Conservation (phyloP, 2,888 invertebrate genomes). For the Brachyptera risi region DNA sequence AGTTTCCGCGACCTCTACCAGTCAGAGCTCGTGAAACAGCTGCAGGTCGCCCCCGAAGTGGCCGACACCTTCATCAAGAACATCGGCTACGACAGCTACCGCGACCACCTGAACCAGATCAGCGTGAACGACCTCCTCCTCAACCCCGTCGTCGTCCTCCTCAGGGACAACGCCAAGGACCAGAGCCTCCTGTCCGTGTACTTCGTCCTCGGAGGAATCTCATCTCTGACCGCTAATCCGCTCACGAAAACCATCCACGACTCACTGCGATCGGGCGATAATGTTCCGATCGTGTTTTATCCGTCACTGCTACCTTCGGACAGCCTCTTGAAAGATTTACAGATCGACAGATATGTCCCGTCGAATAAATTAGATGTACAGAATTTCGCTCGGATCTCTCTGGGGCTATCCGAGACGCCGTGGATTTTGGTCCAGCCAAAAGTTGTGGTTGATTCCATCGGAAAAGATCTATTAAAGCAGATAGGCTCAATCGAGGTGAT, state of each 20-base stretch:
- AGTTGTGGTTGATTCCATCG: neutral
- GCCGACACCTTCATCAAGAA: neutral
- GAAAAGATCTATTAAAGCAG: neutral
- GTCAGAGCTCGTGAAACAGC: neutral
- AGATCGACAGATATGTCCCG: neutral
- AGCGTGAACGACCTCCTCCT: neutral
- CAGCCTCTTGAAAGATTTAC: neutral
- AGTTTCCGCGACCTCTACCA: neutral
- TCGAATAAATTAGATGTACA: neutral
- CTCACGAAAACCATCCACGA: neutral
- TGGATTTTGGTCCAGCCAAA: conserved; percentile 4
- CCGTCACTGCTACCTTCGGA: neutral
- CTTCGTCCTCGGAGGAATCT: neutral
- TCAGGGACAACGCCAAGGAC: neutral
- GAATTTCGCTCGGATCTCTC: neutral
- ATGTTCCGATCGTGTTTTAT: neutral
- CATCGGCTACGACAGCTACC: conserved; percentile 4
- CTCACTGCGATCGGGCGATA: neutral
- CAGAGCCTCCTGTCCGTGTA: neutral
- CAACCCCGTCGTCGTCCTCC: conserved; percentile 1
- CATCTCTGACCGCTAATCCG: neutral
- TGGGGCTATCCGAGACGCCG: neutral
- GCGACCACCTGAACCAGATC: neutral
- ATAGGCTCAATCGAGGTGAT: neutral
- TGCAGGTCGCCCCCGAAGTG: neutral